phyloP scores from a whole-genome alignment of 64 coral and sea anemone species.

The Dendrophyllia cribrosa region DNA sequence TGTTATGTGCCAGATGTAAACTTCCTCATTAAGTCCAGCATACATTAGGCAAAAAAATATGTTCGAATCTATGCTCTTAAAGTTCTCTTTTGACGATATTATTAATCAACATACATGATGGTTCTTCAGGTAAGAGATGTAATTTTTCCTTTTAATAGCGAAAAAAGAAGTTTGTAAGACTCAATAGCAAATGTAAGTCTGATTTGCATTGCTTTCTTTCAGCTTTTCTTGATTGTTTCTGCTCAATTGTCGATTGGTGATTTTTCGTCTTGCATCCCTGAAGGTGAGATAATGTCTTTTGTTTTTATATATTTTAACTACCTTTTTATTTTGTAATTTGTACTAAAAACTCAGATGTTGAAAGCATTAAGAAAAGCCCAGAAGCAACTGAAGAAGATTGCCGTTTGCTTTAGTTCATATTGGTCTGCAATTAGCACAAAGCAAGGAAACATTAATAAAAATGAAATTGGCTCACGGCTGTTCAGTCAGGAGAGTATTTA shows the following conservation, averaged over 20 bases:
- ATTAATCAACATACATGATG: not conserved
- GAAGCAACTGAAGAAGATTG: too few species aligned
- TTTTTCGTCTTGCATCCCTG: conserved; percentile 6
- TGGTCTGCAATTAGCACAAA: too few species aligned
- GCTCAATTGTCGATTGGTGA: not conserved
- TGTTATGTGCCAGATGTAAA: not conserved
- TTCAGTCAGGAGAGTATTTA: too few species aligned
- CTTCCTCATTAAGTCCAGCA: not conserved
- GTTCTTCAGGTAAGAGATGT: not conserved
- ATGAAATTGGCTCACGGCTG: too few species aligned
- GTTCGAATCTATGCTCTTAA: too few species aligned
- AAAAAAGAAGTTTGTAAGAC: not conserved
- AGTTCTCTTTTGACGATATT: too few species aligned
- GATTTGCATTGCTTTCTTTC: not conserved
- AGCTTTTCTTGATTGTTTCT: not conserved
- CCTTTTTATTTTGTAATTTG: too few species aligned
- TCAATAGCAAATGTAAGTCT: not conserved
- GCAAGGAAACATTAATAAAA: too few species aligned
- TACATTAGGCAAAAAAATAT: not conserved
- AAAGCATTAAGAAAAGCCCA: too few species aligned
- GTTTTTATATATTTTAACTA: not conserved
- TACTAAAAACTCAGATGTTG: too few species aligned
- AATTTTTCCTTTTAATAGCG: not conserved
- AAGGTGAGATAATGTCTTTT: not conserved
- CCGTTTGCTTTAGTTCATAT: too few species aligned